phyloP scores from a whole-genome alignment of 2,113 vertebrate species.

The Nyctibius bracteatus region DNA sequence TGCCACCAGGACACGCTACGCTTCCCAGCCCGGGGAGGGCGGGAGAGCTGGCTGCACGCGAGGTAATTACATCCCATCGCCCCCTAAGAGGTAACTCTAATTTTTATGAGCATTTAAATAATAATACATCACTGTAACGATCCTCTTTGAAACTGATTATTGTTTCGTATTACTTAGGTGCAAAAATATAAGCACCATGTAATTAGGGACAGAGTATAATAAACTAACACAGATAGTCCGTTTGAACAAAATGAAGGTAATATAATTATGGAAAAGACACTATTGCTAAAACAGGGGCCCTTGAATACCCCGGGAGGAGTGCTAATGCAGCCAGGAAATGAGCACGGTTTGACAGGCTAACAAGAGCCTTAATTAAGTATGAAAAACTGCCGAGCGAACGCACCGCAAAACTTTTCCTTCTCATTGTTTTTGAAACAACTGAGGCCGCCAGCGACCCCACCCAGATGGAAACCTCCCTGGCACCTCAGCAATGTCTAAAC shows the following conservation, averaged over 20 bases:
- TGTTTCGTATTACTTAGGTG: slow-evolving; percentile 82
- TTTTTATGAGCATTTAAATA: slow-evolving; percentile 81
- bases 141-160: slow-evolving; percentile 79
- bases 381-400: slow-evolving; percentile 76
- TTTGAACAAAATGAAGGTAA: slow-evolving; percentile 82
- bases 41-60: slow-evolving; percentile 31
- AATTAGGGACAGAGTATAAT: slow-evolving; percentile 80
- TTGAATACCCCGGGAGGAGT: slow-evolving; percentile 80
- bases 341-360: slow-evolving; percentile 82
- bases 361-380: slow-evolving; percentile 88
- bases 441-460: background rate
- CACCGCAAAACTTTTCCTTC: slow-evolving; percentile 64
- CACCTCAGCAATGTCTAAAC: fast-evolving
- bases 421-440: background rate
- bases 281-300: slow-evolving; percentile 76
- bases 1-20: background rate
- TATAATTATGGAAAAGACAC: slow-evolving; percentile 81
- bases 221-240: slow-evolving; percentile 79
- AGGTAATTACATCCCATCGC: slow-evolving; percentile 73
- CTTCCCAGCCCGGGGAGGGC: background rate
- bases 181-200: slow-evolving; percentile 79
- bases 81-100: slow-evolving; percentile 78
- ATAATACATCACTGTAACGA: slow-evolving; percentile 77
- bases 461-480: background rate
- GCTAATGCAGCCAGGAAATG: slow-evolving; percentile 76